Conservation (phyloP, 2,888 invertebrate genomes). For the Cantharis rustica region DNA sequence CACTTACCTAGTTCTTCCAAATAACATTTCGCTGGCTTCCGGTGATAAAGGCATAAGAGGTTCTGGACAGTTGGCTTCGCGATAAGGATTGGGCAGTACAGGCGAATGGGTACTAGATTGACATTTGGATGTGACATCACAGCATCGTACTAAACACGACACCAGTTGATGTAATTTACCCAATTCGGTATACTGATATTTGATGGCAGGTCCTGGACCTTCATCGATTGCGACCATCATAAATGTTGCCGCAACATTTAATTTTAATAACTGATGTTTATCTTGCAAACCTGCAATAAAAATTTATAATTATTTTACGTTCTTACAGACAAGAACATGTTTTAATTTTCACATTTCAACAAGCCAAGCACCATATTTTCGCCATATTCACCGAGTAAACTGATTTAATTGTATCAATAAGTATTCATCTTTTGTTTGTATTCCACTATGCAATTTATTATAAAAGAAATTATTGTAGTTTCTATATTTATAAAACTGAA, state of each 20-base stretch:
- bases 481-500: too few relatives aligned
- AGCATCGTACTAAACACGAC: conserved; percentile 87
- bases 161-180: conserved; percentile 92
- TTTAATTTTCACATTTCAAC: too few relatives aligned
- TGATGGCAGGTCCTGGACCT: conserved; percentile 89
- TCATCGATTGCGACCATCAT: conserved; percentile 92
- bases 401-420: too few relatives aligned
- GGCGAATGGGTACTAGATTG: conserved; percentile 61
- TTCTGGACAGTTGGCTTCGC: conserved; percentile 67
- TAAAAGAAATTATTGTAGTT: too few relatives aligned
- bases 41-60: conserved; percentile 71
- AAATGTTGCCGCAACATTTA: conserved; percentile 89
- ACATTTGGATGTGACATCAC: conserved; percentile 73
- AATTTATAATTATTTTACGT: not conserved
- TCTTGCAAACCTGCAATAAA: conserved; percentile 65
- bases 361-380: too few relatives aligned
- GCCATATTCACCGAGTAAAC: too few relatives aligned
- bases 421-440: too few relatives aligned
- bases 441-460: too few relatives aligned
- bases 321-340: too few relatives aligned
- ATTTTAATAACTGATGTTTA: conserved; percentile 66
- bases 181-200: conserved; percentile 94
- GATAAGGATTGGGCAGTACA: conserved; percentile 75
- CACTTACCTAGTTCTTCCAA: conserved; percentile 67
- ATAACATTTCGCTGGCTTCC: conserved; percentile 81